Evolutionary conservation across 1,140 invertebrate genomes (phyloP).

Genomic region (Laodelphax striatellus): DNA sequence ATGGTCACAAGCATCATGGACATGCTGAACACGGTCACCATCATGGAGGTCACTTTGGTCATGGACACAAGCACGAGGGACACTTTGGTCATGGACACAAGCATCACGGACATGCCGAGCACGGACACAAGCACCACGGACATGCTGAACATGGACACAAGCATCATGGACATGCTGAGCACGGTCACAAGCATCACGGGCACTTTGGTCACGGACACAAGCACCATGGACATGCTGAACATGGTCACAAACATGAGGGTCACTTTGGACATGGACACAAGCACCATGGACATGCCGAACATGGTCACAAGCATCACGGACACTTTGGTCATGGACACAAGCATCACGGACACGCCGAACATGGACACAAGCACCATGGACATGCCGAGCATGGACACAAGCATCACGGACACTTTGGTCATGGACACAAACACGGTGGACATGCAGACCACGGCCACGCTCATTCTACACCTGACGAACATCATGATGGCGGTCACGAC

Average conservation of each 20-base stretch:
- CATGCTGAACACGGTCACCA: conserved; percentile 3
- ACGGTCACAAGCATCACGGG: conserved; percentile 5
- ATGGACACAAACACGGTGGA: conserved; percentile 10
- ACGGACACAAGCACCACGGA: conserved; percentile 11
- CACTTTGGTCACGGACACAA: conserved; percentile 11
- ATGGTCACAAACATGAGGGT: conserved; percentile 5
- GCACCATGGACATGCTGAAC: conserved; percentile 8
- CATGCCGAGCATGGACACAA: conserved; percentile 9
- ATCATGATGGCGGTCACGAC: background rate
- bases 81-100: conserved; percentile 9
- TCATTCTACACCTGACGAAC: conserved; percentile 2
- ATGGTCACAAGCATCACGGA: conserved; percentile 8
- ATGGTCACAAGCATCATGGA: conserved; percentile 4
- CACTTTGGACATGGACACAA: conserved; percentile 9
- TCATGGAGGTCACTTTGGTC: background rate
- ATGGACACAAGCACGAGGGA: conserved; percentile 9
- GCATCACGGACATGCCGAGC: conserved; percentile 11
- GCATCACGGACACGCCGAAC: conserved; percentile 10
- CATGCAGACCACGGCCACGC: conserved; percentile 4
- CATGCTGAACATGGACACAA: conserved; percentile 12
- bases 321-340: conserved; percentile 11
- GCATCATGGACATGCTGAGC: conserved; percentile 11
- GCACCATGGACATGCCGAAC: conserved; percentile 9
- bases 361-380: conserved; percentile 9
- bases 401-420: conserved; percentile 7